These are phyloP conservation scores for Lacerta bilineata DNA, from an alignment of 2,797 vertebrate genomes.

Conservation along the genomic window DNA sequence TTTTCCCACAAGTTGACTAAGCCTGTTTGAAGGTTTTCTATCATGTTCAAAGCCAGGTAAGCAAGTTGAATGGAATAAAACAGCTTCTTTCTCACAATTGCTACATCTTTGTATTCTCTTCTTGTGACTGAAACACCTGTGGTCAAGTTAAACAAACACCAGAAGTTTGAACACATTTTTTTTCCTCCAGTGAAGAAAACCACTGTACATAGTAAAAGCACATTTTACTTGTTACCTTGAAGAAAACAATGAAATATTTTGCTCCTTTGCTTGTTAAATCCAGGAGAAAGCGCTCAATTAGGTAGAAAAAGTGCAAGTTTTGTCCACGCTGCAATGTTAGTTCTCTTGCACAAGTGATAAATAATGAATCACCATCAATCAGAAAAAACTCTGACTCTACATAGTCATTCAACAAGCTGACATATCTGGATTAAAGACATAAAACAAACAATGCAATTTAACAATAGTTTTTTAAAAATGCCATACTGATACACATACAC, in stretches of 20 bases:
- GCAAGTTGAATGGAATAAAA: not conserved
- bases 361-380: slow-evolving; percentile 77
- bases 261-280: slow-evolving; percentile 73
- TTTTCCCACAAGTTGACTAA: too few species aligned
- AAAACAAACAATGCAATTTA: not conserved
- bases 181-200: slow-evolving; percentile 47
- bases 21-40: too few species aligned
- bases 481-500: not conserved
- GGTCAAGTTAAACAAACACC: not conserved
- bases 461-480: not conserved
- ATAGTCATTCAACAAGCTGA: slow-evolving; percentile 77
- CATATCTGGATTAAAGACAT: slow-evolving; percentile 12
- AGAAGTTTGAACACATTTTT: slow-evolving; percentile 54
- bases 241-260: slow-evolving; percentile 73
- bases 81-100: too few species aligned
- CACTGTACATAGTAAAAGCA: not conserved
- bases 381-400: slow-evolving; percentile 78
- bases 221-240: slow-evolving; percentile 69
- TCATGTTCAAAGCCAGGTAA: too few species aligned
- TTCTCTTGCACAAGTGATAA: slow-evolving; percentile 65
- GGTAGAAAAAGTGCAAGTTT: slow-evolving; percentile 72
- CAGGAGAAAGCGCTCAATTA: slow-evolving; percentile 70
- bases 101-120: too few species aligned
- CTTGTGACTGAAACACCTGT: not conserved
- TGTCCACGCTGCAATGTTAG: slow-evolving; percentile 59